phyloP scores from a whole-genome alignment of 2,888 invertebrate species.

The Cloeon dipterum region DNA sequence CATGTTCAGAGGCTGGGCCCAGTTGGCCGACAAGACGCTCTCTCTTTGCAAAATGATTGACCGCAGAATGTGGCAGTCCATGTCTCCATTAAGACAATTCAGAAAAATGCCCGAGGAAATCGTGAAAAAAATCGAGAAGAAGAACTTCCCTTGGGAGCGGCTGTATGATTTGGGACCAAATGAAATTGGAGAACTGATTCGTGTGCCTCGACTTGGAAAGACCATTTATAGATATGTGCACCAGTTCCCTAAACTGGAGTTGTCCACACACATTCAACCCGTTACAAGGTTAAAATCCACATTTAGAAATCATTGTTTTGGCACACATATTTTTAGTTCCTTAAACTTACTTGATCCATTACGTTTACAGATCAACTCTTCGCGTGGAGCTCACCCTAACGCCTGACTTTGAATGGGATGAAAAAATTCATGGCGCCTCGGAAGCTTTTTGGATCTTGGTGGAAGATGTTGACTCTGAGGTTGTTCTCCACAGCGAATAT shows the following conservation, averaged over 20 bases:
- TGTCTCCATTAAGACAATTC: conserved; percentile 95
- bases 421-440: conserved; percentile 54
- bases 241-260: conserved; percentile 88
- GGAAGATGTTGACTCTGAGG: conserved; percentile 70
- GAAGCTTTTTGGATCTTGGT: conserved; percentile 78
- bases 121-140: conserved; percentile 94
- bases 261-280: conserved; percentile 93
- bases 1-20: conserved; percentile 81
- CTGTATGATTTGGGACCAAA: conserved; percentile 91
- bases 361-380: conserved; percentile 51
- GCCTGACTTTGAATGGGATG: conserved; percentile 99
- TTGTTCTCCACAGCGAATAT: conserved; percentile 86
- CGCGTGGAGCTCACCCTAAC: conserved; percentile 91
- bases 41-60: conserved; percentile 98
- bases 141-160: conserved; percentile 76
- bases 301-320: neutral
- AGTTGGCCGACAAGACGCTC: conserved; percentile 84
- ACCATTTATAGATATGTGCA: conserved; percentile 90
- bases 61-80: conserved; percentile 97
- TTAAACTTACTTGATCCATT: neutral
- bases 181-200: conserved; percentile 85
- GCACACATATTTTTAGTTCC: neutral
- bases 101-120: conserved; percentile 93
- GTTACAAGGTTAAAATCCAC: conserved; percentile 38
- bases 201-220: conserved; percentile 81